A percentile compares a stretch with the other conserved stretches of the same genome.
phyloP scores from a whole-genome alignment of 2,888 invertebrate genomes.

The Zootermopsis nevadensis region DNA sequence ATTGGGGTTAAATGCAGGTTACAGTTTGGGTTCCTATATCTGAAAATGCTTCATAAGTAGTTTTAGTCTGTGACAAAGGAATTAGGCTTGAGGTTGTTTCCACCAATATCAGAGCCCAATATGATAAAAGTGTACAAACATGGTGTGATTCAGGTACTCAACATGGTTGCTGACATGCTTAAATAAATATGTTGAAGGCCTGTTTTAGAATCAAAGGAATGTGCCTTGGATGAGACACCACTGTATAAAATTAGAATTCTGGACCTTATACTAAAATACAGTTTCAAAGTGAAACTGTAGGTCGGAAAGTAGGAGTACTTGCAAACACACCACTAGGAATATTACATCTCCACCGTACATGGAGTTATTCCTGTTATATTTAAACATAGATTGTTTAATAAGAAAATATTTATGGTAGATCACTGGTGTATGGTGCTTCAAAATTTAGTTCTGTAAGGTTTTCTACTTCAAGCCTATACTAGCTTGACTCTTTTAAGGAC shows the following conservation, averaged over 20 bases:
- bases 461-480: slow-evolving; percentile 1
- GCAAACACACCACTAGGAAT: slow-evolving; percentile 35
- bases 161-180: neutral
- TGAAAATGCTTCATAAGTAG: slow-evolving; percentile 4
- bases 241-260: slow-evolving; percentile 1
- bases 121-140: slow-evolving; percentile 58
- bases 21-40: slow-evolving; percentile 31
- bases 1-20: neutral
- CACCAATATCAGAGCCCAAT: slow-evolving; percentile 56
- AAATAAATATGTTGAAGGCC: neutral
- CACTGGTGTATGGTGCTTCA: slow-evolving; percentile 44
- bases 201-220: slow-evolving; percentile 19
- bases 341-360: slow-evolving; percentile 22
- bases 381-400: slow-evolving; percentile 37
- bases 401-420: slow-evolving; percentile 23
- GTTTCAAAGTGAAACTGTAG: slow-evolving; percentile 36
- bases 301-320: slow-evolving; percentile 45
- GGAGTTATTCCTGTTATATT: slow-evolving; percentile 44
- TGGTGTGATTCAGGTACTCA: slow-evolving; percentile 56
- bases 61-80: neutral
- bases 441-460: slow-evolving; percentile 30
- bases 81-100: slow-evolving; percentile 25
- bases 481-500: slow-evolving; percentile 3
- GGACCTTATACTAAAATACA: slow-evolving; percentile 40
- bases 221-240: slow-evolving; percentile 42